Conservation (phyloP, 1,140 invertebrate genomes). For the Dendroctonus valens region DNA sequence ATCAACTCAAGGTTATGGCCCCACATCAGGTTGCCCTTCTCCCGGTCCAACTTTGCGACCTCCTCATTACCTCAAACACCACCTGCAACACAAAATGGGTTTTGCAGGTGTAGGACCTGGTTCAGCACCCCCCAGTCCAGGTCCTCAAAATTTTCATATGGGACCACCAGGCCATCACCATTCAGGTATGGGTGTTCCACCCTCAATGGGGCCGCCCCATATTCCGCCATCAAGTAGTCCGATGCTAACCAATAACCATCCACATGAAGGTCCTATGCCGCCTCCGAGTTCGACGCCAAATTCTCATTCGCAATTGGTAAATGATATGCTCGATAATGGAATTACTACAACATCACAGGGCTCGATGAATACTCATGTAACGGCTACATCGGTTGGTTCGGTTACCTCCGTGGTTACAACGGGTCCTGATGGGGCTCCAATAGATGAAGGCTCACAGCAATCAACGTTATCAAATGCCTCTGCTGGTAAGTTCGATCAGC, state of each 20-base stretch:
- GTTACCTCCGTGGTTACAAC: conserved; percentile 85
- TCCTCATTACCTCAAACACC: conserved; percentile 66
- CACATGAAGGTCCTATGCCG: conserved; percentile 60
- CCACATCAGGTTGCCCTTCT: conserved; percentile 46
- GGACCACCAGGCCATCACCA: conserved; percentile 54
- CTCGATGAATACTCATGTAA: conserved; percentile 46
- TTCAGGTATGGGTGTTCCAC: conserved; percentile 55
- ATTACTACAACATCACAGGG: conserved; percentile 59
- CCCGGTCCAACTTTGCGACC: conserved; percentile 52
- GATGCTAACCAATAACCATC: conserved; percentile 50
- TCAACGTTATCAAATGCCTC: conserved; percentile 89
- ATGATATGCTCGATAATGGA: conserved; percentile 58
- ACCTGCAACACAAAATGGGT: conserved; percentile 65
- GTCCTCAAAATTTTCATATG: conserved; percentile 60
- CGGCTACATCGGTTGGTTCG: conserved; percentile 54
- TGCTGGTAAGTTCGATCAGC: conserved; percentile 59
- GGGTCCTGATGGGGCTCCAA: conserved; percentile 79
- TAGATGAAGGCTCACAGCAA: conserved; percentile 89
- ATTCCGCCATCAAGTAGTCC: conserved; percentile 49
- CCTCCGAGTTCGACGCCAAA: conserved; percentile 61
- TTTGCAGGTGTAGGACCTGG: conserved; percentile 53
- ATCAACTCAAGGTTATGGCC: conserved; percentile 55
- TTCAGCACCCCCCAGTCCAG: conserved; percentile 56
- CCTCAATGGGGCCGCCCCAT: conserved; percentile 56
- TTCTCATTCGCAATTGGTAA: conserved; percentile 55